Base-by-base conservation (phyloP, 2,888 invertebrate species). In the Ophion ventricosus region DNA sequence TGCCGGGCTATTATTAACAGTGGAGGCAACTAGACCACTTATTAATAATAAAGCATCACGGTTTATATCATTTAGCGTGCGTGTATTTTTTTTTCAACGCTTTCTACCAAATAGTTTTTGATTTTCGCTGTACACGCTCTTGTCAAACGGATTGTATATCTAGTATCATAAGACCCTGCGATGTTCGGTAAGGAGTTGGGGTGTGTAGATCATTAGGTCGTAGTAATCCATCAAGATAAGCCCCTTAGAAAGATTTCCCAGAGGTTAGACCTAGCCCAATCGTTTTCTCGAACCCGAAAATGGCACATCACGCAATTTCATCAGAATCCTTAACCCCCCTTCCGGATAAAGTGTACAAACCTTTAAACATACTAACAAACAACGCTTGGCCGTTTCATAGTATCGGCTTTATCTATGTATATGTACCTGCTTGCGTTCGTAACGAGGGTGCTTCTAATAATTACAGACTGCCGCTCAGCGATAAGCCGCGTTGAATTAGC, bases 401-500 rank as follows among this genome's bases (percentile, higher is more conserved):
- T 25, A 17, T 49, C 49, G 49, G 14, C 14, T 49, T 17, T 17
- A 17, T 11, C 49, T 49, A 17, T 35, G 49, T 76, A 40, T 57
- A 57, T 67, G 54, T 72, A 70, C 63, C 54, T 23, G 17, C 56
- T 63, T 0, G 74, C 86, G 86, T 79, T 73, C 75, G 83, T 83
- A 86, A 84, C 85, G 84, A 85, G 85, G 80, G 79, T 80, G 63
- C 35, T 84, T 78, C 83, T 87, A 87, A 89, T 89, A 90, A 90
- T 90, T 88, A 89, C 88, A 86, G 88, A 85, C 80, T 87, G 66
- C 80, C 85, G 69, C 75, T 82, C 82, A 69, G 78, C 82, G 86
- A 88, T 88, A 89, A 90, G 89, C 88, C 87, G 81, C 87, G 77
- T 66, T 87, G 88, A 87, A 89, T 89, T 88, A 89, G 82, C 87